Percentiles rank a stretch among this genome's conserved stretches.
These are phyloP conservation scores for Aphaenogaster ashmeadi DNA, from an alignment of 1,140 invertebrate species.

Conservation along the genomic window DNA sequence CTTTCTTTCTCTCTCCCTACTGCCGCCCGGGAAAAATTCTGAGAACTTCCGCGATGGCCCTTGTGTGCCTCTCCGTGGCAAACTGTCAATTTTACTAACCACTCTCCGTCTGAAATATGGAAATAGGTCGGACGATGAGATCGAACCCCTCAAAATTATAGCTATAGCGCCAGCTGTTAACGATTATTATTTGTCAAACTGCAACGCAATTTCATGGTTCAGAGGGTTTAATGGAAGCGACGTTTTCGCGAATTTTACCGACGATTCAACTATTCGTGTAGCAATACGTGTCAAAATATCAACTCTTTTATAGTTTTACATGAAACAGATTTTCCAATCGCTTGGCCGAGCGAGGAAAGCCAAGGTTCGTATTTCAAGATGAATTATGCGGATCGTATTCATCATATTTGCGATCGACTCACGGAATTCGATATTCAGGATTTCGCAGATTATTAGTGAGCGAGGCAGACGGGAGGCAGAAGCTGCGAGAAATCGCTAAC, in stretches of 20 bases:
- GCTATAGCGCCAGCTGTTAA: conserved; percentile 15
- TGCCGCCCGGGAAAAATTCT: background rate
- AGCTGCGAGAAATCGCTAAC: conserved; percentile 42
- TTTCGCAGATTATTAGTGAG: background rate
- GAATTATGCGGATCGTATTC: conserved; percentile 6
- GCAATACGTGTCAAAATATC: background rate
- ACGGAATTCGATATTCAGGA: background rate
- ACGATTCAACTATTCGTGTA: background rate
- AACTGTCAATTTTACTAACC: conserved; percentile 31
- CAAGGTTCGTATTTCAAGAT: background rate
- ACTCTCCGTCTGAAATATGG: conserved; percentile 29
- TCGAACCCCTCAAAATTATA: conserved; percentile 18
- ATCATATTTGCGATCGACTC: background rate
- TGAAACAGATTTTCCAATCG: background rate
- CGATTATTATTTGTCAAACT: conserved; percentile 48
- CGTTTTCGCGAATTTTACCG: background rate
- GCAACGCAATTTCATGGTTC: conserved; percentile 26
- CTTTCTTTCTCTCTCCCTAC: background rate
- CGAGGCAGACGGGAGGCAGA: background rate
- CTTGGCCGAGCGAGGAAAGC: background rate
- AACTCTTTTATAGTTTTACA: background rate
- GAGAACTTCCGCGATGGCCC: background rate
- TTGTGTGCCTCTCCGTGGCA: background rate
- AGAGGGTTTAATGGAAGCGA: conserved; percentile 18
- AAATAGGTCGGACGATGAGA: conserved; percentile 18